Base-by-base conservation (phyloP, 2,888 invertebrate species). In the Drosophila rellima region DNA sequence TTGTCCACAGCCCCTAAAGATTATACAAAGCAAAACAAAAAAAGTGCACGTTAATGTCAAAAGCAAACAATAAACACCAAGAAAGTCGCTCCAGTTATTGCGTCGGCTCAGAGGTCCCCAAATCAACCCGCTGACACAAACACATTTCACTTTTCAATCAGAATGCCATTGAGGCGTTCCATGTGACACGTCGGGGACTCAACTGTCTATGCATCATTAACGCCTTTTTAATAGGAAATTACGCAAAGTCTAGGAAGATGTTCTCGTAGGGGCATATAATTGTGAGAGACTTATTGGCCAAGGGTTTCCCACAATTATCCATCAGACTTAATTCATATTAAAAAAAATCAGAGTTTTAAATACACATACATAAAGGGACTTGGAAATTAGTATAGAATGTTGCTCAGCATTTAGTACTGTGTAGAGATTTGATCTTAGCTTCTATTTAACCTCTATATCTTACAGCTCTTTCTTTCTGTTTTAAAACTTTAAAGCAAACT, bases 111-210 rank as follows among this genome's bases (percentile, higher is more conserved):
- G 52, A 23, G 35, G 23, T 18, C 29, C 44, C 42, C 44, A 33
- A 40, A 42, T 42, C 17, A 48, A 61, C 18, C 37, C 63, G 61
- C 42, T 70, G 79, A 80, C 80, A 66, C 68, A 45, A 51, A 33
- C 75, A 67, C 84, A 85, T 78, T 82, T 66, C 80, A 75, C 77
- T 79, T 85, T 88, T 90, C 90, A 89, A 82, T 90, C 90, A 90
- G 85, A 51, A 64, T 63, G 74, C 73, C 85, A 90, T 78, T 88
- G 85, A 90, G 71, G 90, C 90, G 80, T 88, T 73, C 72, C 80
- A 60, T 67, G 67, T 70, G 79, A 82, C 90, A 90, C 89, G 90
- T 73, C 73, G 56, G 63, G 44, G 71, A 66, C 61, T 56, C 55
- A 20, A 15, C 37, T 64, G 59, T 57, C 56, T 64, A 75, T 37